Evolutionary conservation across 1,140 invertebrate genomes (phyloP).

Genomic region (Pteromalus puparum): DNA sequence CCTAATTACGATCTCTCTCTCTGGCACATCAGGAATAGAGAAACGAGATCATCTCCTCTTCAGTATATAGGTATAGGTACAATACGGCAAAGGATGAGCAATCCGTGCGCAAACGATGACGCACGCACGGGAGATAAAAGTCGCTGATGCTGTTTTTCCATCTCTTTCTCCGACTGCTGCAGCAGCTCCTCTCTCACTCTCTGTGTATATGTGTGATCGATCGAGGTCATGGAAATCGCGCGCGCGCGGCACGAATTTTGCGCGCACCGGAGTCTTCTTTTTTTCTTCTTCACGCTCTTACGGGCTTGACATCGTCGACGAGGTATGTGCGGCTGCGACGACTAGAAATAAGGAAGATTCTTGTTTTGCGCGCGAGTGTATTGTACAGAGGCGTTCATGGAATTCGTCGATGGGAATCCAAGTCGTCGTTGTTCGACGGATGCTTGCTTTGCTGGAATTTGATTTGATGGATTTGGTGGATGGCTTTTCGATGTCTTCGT

Average conservation of each 20-base stretch:
- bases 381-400: neutral
- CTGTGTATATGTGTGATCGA: conserved; percentile 21
- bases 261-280: neutral
- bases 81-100: neutral
- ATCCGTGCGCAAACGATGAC: neutral
- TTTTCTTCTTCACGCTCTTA: neutral
- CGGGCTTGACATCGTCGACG: neutral
- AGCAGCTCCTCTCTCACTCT: neutral
- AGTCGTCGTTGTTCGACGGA: neutral
- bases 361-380: neutral
- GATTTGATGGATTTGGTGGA: neutral
- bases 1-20: neutral
- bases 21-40: neutral
- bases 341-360: neutral
- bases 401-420: neutral
- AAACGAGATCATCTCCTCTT: neutral
- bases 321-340: neutral
- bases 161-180: neutral
- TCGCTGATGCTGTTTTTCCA: neutral
- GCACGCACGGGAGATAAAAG: conserved; percentile 7
- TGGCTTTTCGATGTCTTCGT: too few species aligned
- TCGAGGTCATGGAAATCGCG: conserved; percentile 52
- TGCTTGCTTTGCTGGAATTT: neutral
- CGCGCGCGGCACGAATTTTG: conserved; percentile 40
- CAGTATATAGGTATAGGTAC: too few species aligned